These are phyloP conservation scores for Heliconius eleuchia DNA, from an alignment of 1,140 invertebrate species.

Conservation along the genomic window DNA sequence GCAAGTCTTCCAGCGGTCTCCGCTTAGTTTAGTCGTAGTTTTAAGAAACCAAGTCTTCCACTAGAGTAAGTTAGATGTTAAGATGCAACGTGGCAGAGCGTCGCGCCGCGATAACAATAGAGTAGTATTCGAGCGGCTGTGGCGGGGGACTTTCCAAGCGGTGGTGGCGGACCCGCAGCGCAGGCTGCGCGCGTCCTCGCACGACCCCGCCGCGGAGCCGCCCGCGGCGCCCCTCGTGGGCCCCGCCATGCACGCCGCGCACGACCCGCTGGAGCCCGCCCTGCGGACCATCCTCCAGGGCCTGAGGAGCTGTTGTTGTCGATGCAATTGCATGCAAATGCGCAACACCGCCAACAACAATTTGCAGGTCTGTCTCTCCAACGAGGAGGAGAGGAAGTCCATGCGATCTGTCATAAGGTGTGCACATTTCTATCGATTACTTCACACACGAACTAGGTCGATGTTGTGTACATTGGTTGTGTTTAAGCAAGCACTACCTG, in stretches of 20 bases:
- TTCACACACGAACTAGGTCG: constrained; percentile 44
- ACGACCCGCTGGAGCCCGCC: constrained; percentile 67
- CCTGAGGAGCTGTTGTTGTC: constrained; percentile 71
- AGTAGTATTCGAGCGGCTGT: constrained; percentile 83
- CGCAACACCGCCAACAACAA: constrained; percentile 75
- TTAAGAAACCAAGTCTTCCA: constrained; percentile 78
- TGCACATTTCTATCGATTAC: constrained; percentile 59
- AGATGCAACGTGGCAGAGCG: constrained; percentile 73
- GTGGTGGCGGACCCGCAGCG: constrained; percentile 70
- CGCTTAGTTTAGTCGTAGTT: constrained; percentile 59
- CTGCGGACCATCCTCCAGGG: constrained; percentile 68
- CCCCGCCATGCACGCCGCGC: constrained; percentile 42
- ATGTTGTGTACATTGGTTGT: not conserved
- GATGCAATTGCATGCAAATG: constrained; percentile 59
- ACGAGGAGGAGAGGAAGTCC: constrained; percentile 77
- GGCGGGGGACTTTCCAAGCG: constrained; percentile 83
- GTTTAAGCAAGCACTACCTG: not conserved
- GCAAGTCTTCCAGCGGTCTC: constrained; percentile 68
- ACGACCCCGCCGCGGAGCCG: constrained; percentile 78
- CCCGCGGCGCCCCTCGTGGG: constrained; percentile 44
- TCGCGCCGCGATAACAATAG: constrained; percentile 79
- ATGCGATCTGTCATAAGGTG: constrained; percentile 85
- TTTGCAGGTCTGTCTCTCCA: constrained; percentile 82
- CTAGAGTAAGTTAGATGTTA: constrained; percentile 68
- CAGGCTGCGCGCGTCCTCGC: constrained; percentile 74